Evolutionary conservation across 2,113 vertebrate species (phyloP).

Genomic region (Elachura formosa): DNA sequence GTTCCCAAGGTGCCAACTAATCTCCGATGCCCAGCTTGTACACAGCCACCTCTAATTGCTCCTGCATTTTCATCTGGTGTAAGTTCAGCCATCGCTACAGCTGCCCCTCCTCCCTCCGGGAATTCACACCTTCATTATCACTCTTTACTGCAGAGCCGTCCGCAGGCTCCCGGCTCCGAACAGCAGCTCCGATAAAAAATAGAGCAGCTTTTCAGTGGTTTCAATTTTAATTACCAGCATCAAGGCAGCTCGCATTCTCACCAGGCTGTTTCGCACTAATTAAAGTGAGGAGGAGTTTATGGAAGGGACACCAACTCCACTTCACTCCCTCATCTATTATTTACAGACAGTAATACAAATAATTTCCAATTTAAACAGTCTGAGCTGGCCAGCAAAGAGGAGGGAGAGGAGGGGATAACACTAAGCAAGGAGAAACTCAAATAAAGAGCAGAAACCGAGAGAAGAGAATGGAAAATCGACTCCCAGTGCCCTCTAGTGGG

Average conservation of each 20-base stretch:
- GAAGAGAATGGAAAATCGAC: conserved; percentile 40
- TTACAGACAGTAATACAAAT: conserved; percentile 88
- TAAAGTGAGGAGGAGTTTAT: conserved; percentile 91
- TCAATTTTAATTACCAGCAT: conserved; percentile 92
- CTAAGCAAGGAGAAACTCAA: conserved; percentile 50
- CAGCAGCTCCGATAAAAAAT: conserved; percentile 92
- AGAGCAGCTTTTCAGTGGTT: conserved; percentile 85
- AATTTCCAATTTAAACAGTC: conserved; percentile 91
- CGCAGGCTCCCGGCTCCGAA: conserved; percentile 83
- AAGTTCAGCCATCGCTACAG: conserved; percentile 87
- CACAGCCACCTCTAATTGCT: conserved; percentile 88
- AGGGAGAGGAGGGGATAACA: conserved; percentile 32
- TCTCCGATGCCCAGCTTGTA: conserved; percentile 83
- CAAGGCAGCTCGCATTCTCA: conserved; percentile 84
- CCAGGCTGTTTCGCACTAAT: conserved; percentile 90
- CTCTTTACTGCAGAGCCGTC: conserved; percentile 94
- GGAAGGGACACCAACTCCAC: conserved; percentile 81
- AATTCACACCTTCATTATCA: conserved; percentile 97
- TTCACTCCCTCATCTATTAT: conserved; percentile 90
- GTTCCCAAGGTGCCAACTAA: conserved; percentile 87
- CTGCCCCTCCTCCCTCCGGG: conserved; percentile 83
- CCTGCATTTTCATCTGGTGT: conserved; percentile 86
- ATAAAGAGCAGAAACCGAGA: conserved; percentile 29
- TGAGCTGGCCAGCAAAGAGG: conserved; percentile 72
- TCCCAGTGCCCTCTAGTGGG: conserved; percentile 55